Evolutionary conservation across 2,113 vertebrate species (phyloP), one percentile per base, ranked within the genome.

Genomic region (Triplophysa tibetana): DNA sequence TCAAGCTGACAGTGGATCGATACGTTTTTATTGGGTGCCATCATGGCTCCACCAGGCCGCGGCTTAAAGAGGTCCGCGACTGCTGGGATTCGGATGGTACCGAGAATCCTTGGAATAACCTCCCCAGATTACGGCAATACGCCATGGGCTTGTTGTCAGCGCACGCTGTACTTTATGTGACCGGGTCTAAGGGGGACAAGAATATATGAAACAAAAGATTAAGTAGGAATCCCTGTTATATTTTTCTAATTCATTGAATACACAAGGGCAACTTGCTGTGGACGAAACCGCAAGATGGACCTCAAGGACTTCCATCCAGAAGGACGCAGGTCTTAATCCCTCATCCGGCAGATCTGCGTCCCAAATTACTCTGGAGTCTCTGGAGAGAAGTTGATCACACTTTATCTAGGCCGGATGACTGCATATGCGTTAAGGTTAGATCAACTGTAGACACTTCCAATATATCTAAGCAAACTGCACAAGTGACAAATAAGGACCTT

Each of bases 1-100:
- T 78, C 80, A 73, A 45, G 69, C 23, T 73, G 81, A 85, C 79
- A 52, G 81, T 41, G 29, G 79, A 82, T 85, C 79, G 41, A 81
- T 86, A 70, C 7, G 54, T 74, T 86, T 83, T 81, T 76, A 83
- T 82, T 85, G 76, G 79, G 50, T 70, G 76, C 63, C 63, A 76
- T 77, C 70, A 75, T 66, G 58, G 26, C 74, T 60, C 69, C 29
- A 63, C 78, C 79, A 79, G 45, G 70, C 58, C 78, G 68, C 3
- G 45, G 78, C 75, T 82, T 85, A 75, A 82, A 82, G 56, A 80
- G 81, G 63, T 72, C 67, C 26, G 33, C 17, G 33, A 56, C 62
- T 62, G 61, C 62, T 41, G 68, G 78, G 63, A 77, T 75, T 56
- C n/a, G 23, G 26, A 50, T n/a, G 33, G 3, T 41, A 65, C 63